Conservation (phyloP, 2,113 vertebrate species). For the Arvicanthis niloticus region DNA sequence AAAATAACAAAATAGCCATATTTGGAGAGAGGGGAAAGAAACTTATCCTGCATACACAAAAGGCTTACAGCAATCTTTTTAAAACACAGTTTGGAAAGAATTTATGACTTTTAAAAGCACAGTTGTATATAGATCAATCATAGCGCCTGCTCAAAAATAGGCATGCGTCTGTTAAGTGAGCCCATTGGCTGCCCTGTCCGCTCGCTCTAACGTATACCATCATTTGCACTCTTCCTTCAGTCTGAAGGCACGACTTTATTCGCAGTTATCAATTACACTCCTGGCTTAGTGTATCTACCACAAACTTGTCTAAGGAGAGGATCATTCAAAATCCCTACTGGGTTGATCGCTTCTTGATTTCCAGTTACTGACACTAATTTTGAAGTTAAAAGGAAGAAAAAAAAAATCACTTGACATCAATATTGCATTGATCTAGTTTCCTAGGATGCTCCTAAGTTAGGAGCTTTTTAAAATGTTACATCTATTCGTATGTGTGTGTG, state of each 20-base stretch:
- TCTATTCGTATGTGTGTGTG: not conserved
- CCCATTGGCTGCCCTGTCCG: not conserved
- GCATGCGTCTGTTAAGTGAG: not conserved
- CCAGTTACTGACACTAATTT: not conserved
- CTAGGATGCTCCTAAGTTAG: not conserved
- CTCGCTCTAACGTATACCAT: not conserved
- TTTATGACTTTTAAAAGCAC: not conserved
- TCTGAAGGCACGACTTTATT: not conserved
- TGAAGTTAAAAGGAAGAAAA: not conserved
- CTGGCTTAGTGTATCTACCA: not conserved
- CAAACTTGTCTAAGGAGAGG: not conserved
- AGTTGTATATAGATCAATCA: not conserved
- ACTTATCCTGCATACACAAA: constrained; percentile 10
- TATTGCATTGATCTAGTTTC: not conserved
- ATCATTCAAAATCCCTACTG: not conserved
- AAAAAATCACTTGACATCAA: not conserved
- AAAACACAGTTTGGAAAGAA: not conserved
- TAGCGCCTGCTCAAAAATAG: not conserved
- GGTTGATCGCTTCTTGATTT: not conserved
- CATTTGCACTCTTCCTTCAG: not conserved
- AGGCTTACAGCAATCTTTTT: not conserved
- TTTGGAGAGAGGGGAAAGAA: not conserved
- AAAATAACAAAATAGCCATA: constrained; percentile 12
- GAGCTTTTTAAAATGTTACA: not conserved
- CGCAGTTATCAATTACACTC: not conserved